These are phyloP conservation scores for Scomberomorus guttatus DNA, from an alignment of 2,797 vertebrate species.

Conservation along the genomic window DNA sequence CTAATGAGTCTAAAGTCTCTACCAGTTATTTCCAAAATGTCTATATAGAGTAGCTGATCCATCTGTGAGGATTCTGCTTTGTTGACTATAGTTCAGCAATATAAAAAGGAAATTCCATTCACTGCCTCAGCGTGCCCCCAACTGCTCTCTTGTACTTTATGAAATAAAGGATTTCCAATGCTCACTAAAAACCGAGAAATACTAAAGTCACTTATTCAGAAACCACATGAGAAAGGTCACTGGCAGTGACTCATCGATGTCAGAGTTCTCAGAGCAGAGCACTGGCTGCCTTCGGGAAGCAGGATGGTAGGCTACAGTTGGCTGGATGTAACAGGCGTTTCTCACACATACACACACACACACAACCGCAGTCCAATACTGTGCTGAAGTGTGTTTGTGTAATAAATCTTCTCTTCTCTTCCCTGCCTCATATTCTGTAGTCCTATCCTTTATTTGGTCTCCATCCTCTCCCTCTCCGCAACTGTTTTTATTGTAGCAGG, in stretches of 20 bases:
- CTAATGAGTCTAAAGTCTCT: conserved; percentile 36
- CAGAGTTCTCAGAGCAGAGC: conserved; percentile 49
- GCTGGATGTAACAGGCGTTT: conserved; percentile 38
- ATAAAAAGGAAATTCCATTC: conserved; percentile 64
- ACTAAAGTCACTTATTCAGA: conserved; percentile 68
- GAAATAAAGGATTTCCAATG: conserved; percentile 49
- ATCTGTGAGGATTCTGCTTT: conserved; percentile 43
- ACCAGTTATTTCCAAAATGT: conserved; percentile 34
- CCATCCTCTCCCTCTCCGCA: background rate
- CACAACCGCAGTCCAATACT: conserved; percentile 26
- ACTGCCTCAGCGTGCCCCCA: conserved; percentile 42
- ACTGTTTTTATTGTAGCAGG: conserved; percentile 18
- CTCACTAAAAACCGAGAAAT: conserved; percentile 54
- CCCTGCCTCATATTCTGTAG: background rate
- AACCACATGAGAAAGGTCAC: conserved; percentile 80
- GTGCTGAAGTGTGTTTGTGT: conserved; percentile 34
- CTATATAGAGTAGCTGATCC: conserved; percentile 36
- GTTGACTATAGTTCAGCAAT: conserved; percentile 47
- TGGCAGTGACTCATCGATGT: conserved; percentile 71
- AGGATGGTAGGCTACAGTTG: conserved; percentile 33
- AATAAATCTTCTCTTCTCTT: conserved; percentile 21
- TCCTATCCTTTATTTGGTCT: background rate
- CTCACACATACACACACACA: conserved; percentile 27
- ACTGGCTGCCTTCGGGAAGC: conserved; percentile 65
- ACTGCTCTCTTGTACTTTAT: conserved; percentile 38